A percentile compares a stretch with the other conserved stretches of the same genome.
These are phyloP conservation scores for Microctenopoma steveboyesi DNA, from an alignment of 2,797 vertebrate species.

Conservation along the genomic window DNA sequence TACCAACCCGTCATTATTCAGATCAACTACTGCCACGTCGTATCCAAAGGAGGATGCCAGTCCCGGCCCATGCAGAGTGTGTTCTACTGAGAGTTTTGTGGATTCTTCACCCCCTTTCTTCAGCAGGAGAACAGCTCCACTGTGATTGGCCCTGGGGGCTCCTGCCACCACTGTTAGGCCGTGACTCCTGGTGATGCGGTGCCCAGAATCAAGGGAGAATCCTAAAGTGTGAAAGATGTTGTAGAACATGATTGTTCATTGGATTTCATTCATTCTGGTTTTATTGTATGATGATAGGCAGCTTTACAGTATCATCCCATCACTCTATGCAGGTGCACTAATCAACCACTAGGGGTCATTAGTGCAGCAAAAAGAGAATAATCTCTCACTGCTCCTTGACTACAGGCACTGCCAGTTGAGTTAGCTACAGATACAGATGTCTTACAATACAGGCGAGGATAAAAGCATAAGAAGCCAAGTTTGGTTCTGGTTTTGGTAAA, in stretches of 20 bases:
- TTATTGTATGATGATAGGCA: no score
- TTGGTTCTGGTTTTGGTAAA: no score
- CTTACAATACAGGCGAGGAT: no score
- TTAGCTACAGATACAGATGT: no score
- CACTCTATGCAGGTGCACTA: slow-evolving; percentile 45
- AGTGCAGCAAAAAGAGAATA: neutral
- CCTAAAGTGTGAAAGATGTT: slow-evolving; percentile 75
- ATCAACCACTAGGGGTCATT: slow-evolving; percentile 49
- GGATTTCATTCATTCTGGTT: neutral
- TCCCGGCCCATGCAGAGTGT: slow-evolving; percentile 90
- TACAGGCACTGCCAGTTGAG: neutral
- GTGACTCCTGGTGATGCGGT: slow-evolving; percentile 85
- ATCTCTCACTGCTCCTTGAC: neutral
- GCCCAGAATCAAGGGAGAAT: slow-evolving; percentile 95
- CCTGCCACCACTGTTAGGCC: slow-evolving; percentile 93
- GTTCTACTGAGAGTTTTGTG: slow-evolving; percentile 76
- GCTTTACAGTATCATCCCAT: neutral
- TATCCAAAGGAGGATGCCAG: slow-evolving; percentile 97
- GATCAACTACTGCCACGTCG: slow-evolving; percentile 93
- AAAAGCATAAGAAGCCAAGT: no score
- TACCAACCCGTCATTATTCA: slow-evolving; percentile 92
- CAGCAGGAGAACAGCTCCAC: slow-evolving; percentile 91
- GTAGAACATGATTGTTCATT: neutral
- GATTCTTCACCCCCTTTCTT: slow-evolving; percentile 81
- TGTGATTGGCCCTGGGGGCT: slow-evolving; percentile 95